phyloP scores from a whole-genome alignment of 2,113 vertebrate genomes.

The Tapirus terrestris region DNA sequence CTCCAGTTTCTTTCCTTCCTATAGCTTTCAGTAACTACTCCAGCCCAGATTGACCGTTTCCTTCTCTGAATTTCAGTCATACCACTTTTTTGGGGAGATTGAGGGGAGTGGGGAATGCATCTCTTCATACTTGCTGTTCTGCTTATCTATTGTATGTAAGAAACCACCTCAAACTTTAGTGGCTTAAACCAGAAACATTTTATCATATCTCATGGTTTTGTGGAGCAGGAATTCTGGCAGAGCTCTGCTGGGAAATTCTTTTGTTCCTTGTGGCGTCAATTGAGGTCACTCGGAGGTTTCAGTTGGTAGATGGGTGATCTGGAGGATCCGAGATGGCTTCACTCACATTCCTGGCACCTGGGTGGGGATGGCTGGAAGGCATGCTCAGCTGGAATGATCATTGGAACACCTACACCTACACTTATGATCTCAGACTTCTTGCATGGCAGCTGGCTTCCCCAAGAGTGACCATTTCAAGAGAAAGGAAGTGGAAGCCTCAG shows the following conservation, averaged over 20 bases:
- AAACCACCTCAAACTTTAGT: not conserved
- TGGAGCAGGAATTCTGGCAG: not conserved
- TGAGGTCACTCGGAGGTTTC: not conserved
- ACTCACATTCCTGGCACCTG: not conserved
- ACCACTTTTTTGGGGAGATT: fast-evolving
- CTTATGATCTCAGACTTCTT: not conserved
- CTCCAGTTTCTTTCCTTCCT: not conserved
- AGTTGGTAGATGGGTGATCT: not conserved
- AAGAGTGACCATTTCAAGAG: not conserved
- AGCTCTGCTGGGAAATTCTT: not conserved
- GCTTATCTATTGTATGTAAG: not conserved
- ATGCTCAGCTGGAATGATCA: not conserved
- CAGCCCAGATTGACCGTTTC: not conserved
- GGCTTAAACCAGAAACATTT: not conserved
- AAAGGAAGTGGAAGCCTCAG: not conserved
- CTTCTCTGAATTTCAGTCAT: not conserved
- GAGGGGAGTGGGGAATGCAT: not conserved
- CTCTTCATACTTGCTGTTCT: not conserved
- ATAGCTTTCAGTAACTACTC: not conserved
- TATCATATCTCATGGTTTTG: not conserved
- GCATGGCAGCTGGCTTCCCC: not conserved
- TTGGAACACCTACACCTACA: not conserved
- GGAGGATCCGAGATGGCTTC: not conserved
- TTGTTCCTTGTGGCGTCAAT: not conserved
- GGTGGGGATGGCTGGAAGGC: not conserved